These are phyloP conservation scores for Chrysocyon brachyurus DNA, from an alignment of 2,797 vertebrate species.

Conservation along the genomic window DNA sequence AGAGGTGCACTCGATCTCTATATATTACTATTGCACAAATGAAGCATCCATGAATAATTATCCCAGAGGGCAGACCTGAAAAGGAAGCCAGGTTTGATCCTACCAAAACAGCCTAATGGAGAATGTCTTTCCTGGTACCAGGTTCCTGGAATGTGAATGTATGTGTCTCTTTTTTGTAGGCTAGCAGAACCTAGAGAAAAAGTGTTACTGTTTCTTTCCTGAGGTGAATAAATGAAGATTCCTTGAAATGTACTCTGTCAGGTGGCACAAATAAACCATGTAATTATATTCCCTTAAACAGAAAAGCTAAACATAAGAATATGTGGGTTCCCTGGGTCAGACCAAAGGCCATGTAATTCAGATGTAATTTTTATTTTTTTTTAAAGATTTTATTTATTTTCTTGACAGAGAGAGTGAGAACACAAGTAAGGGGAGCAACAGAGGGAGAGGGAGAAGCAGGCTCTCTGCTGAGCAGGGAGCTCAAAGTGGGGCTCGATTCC, in stretches of 20 bases:
- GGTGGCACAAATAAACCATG: background rate
- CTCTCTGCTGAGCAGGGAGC: too few relatives aligned
- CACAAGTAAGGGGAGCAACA: too few relatives aligned
- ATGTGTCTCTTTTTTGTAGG: background rate
- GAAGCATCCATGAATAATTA: background rate
- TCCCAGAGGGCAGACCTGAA: background rate
- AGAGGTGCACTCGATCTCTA: background rate
- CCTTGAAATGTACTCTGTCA: conserved; percentile 14
- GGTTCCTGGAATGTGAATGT: background rate
- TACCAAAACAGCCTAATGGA: background rate
- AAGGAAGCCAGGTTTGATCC: background rate
- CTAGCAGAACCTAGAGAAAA: background rate
- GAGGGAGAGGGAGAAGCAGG: too few relatives aligned
- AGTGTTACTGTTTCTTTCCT: background rate
- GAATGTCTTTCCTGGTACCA: background rate
- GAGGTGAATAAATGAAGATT: background rate
- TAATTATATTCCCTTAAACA: conserved; percentile 23
- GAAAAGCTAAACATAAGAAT: background rate
- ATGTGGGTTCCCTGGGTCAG: background rate
- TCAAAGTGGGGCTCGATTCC: too few relatives aligned
- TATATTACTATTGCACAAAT: background rate
- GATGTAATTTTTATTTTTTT: too few relatives aligned
- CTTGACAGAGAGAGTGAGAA: too few relatives aligned
- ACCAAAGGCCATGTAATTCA: background rate
- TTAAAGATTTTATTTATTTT: background rate